Evolutionary conservation across 2,113 vertebrate species (phyloP).

Genomic region (Procavia capensis): DNA sequence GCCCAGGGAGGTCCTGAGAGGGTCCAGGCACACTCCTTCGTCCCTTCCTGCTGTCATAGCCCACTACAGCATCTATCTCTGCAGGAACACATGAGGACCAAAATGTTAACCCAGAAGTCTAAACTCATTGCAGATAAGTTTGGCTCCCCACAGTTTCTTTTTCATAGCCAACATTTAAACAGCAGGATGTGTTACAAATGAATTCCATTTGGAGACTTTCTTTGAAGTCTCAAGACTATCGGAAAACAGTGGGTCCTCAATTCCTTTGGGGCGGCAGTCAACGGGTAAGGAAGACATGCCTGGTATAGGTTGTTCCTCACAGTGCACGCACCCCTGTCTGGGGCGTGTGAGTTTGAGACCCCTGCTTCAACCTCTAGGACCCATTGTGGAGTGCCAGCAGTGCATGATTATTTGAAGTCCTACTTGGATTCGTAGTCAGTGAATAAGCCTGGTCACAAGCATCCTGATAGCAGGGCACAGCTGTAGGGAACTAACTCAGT

Average conservation of each 20-base stretch:
- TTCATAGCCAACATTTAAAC: background rate
- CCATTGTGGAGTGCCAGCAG: background rate
- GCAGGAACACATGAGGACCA: background rate
- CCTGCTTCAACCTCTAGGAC: background rate
- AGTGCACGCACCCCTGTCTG: background rate
- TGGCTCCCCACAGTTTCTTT: background rate
- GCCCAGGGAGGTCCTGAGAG: background rate
- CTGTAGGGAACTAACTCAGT: background rate
- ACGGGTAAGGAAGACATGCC: background rate
- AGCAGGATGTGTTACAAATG: background rate
- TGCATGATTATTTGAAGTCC: background rate
- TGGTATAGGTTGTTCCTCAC: background rate
- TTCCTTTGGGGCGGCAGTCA: background rate
- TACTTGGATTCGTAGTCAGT: background rate
- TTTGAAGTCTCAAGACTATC: constrained; percentile 4
- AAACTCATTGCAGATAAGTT: background rate
- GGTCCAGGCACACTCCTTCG: rapidly evolving
- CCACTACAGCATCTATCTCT: background rate
- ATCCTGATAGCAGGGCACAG: background rate
- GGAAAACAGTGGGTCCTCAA: background rate
- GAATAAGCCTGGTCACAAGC: background rate
- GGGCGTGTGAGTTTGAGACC: background rate
- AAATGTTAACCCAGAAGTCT: background rate
- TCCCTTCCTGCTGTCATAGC: background rate
- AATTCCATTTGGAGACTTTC: background rate